Evolutionary conservation across 1,140 invertebrate genomes (phyloP), one percentile per base, ranked within the genome.

Genomic region (Hylaeus volcanicus): DNA sequence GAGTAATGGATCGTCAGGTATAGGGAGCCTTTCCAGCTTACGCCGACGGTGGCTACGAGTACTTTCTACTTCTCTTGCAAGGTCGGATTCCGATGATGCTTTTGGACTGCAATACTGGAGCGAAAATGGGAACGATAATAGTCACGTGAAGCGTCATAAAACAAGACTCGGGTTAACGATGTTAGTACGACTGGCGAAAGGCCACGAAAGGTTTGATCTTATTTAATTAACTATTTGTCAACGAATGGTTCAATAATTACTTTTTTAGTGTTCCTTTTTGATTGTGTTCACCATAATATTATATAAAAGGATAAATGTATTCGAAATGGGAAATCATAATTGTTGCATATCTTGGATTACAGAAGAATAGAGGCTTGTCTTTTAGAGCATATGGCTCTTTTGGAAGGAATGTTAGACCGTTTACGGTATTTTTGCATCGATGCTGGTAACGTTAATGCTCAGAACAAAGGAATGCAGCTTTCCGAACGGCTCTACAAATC

Each of bases 331-430:
- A 37, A 39, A 39, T 15, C 3, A 11, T 60, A 45, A 60, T 48
- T 14, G 6, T 60, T 60, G 14, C 9, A n/a, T 1, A 11, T 5
- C n/a, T 78, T 53, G 1, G 0, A n/a, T 85, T 81, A 0, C 9
- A 87, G 86, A 39, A 79, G 95, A 83, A 94, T 96, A 91, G 94
- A 96, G 61, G 90, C 93, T 55, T 96, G 96, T 85, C 95, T 97
- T 77, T 95, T 98, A 90, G 96, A 98, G 75, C 97, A 98, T 86
- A 96, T 97, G 61, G 95, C 96, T 0, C 92, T 98, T 41, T 90
- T 98, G 15, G 97, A 98, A 92, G 95, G 96, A 3, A 95, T 97
- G 89, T 90, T 98, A 48, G 96, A 96, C 88, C 94, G 96, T 69
- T 92, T 98, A 53, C 94, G 96, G 11, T 93, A 95, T 83, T 94